Evolutionary conservation across 1,140 invertebrate genomes (phyloP), one percentile per base, ranked within the genome.

Genomic region (Drosophila cardini): DNA sequence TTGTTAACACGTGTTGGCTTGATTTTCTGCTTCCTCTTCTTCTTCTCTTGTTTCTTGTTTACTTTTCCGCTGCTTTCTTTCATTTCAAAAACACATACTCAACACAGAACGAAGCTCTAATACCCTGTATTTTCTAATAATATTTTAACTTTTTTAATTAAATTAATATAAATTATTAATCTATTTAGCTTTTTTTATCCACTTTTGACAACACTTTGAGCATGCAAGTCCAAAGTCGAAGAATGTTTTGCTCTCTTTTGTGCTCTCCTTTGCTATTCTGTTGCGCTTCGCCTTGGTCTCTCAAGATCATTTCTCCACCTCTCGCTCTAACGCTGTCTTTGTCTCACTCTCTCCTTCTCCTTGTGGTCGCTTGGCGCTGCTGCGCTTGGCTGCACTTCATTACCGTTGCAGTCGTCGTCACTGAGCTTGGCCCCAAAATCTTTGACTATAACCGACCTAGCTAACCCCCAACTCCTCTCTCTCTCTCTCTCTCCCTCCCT

Each of bases 331-430:
- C 42, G 0, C 56, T 43, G 9, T 34, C 15, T n/a, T 32, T 30
- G 30, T 18, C 18, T n/a, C 21, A 42, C 5, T 34, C 13, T 34
- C 21, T 36, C 40, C 13, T 8, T 13, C 13, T 61, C 30, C 26
- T 50, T 63, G 21, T 26, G 21, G 21, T 55, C 53, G 48, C 30
- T 46, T 63, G 46, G 7, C 46, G 13, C 38, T 55, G 38, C 55
- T 32, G 53, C 76, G 72, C 60, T 43, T 72, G 15, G 72, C 67
- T 76, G 76, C 65, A 76, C 72, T 76, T 78, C 56, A 78, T 72
- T 78, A 78, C 56, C 46, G 72, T 46, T 75, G 72, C 53, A 74
- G 4, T 48, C 38, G 50, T 48, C 38, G 50, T 32, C 63, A 36
- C n/a, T 38, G 53, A 30, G 55, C 61, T 74, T 74, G 72, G 62